phyloP scores from a whole-genome alignment of 2,888 invertebrate species.

The Temnothorax unifasciatus region DNA sequence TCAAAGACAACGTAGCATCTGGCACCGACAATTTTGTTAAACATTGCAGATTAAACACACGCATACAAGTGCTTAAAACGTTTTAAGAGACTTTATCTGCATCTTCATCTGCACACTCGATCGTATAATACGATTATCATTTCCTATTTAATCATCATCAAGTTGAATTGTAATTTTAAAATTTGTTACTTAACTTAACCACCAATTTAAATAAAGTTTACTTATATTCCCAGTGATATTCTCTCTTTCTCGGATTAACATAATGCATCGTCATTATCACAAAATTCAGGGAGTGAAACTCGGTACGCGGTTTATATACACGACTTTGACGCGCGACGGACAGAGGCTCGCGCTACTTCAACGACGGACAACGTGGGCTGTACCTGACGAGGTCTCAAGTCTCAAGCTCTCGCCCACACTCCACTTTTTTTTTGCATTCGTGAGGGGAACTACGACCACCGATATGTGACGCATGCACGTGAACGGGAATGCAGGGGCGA shows the following conservation, averaged over 20 bases:
- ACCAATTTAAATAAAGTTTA: slow-evolving; percentile 21
- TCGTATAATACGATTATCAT: not conserved
- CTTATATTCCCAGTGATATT: too few species aligned
- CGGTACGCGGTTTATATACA: slow-evolving; percentile 7
- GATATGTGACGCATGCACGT: slow-evolving; percentile 68
- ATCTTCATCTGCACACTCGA: not conserved
- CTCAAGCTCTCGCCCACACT: slow-evolving; percentile 77
- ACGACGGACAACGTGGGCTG: slow-evolving; percentile 73
- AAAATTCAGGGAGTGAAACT: slow-evolving; percentile 18
- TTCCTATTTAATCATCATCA: not conserved
- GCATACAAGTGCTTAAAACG: not conserved
- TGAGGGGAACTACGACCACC: slow-evolving; percentile 65
- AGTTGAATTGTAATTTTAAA: not conserved
- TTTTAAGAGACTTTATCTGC: not conserved
- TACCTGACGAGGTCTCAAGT: slow-evolving; percentile 68
- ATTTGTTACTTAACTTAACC: too few species aligned
- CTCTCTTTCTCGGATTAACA: slow-evolving; percentile 5
- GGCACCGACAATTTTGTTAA: slow-evolving; percentile 2
- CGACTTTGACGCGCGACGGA: slow-evolving; percentile 38
- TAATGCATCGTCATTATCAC: not conserved
- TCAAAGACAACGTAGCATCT: not conserved
- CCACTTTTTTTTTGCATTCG: slow-evolving; percentile 68
- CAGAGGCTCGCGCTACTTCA: slow-evolving; percentile 54
- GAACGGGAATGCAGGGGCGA: slow-evolving; percentile 74
- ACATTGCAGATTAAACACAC: not conserved